Evolutionary conservation across 2,888 invertebrate genomes (phyloP).

Genomic region (Elmis aenea): DNA sequence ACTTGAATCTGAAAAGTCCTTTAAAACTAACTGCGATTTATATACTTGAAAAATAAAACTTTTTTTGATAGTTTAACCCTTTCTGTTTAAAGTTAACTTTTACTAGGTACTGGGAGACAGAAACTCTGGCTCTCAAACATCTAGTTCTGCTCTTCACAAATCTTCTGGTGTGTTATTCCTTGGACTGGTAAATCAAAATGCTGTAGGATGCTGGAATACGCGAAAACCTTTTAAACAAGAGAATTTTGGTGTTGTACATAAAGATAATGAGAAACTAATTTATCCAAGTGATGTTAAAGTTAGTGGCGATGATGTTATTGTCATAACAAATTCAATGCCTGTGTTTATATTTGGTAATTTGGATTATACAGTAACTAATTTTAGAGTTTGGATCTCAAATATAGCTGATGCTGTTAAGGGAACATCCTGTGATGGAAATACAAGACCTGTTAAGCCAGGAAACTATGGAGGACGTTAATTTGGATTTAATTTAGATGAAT

Average conservation of each 20-base stretch:
- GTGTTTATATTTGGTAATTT: conserved; percentile 60
- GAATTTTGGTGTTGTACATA: conserved; percentile 55
- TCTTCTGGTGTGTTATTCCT: conserved; percentile 61
- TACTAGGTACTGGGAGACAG: conserved; percentile 57
- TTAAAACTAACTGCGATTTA: no score
- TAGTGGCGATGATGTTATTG: conserved; percentile 60
- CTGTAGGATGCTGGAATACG: conserved; percentile 72
- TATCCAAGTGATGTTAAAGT: conserved; percentile 68
- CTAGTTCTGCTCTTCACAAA: conserved; percentile 63
- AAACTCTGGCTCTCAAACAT: conserved; percentile 61
- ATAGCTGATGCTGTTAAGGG: conserved; percentile 43
- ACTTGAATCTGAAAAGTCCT: no score
- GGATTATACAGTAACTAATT: conserved; percentile 58
- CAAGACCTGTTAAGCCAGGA: no score
- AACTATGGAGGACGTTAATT: no score
- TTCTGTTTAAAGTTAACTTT: no score
- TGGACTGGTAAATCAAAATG: conserved; percentile 64
- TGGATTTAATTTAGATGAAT: no score
- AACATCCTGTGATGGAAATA: conserved; percentile 46
- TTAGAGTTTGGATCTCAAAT: conserved; percentile 54
- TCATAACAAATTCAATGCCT: conserved; percentile 64
- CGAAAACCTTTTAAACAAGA: conserved; percentile 36
- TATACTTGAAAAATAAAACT: no score
- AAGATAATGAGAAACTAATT: conserved; percentile 57
- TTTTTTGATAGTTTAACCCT: no score